Conservation (phyloP, 2,888 invertebrate genomes). For the Steinernema scapterisci region DNA sequence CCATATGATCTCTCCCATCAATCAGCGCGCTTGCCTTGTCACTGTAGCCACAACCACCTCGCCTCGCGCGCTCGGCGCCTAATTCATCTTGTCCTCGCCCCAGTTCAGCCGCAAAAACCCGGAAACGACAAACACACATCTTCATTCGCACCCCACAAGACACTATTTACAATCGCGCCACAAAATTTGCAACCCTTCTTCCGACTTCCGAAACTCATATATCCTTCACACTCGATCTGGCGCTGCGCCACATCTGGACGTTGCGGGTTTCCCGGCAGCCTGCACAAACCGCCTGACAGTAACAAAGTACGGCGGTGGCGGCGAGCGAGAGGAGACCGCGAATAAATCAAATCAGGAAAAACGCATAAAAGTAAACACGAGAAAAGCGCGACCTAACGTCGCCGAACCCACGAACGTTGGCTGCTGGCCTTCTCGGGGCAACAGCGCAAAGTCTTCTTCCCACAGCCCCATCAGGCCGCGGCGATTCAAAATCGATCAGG, state of each 20-base stretch:
- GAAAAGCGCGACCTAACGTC: not conserved
- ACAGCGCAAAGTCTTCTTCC: not conserved
- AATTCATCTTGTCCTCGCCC: not conserved
- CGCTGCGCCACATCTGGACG: too few species aligned
- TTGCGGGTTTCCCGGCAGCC: too few species aligned
- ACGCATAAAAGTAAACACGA: constrained; percentile 2
- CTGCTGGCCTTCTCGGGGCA: not conserved
- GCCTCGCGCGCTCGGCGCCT: not conserved
- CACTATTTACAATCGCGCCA: not conserved
- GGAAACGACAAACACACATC: constrained; percentile 2
- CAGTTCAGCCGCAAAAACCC: not conserved
- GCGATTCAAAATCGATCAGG: constrained; percentile 26
- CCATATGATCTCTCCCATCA: too few species aligned
- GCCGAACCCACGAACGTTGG: too few species aligned
- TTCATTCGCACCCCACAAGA: constrained; percentile 15
- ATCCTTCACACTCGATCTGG: not conserved
- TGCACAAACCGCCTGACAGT: not conserved
- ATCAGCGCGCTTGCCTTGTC: too few species aligned
- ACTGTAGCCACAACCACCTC: too few species aligned
- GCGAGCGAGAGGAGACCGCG: not conserved
- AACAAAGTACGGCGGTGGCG: not conserved
- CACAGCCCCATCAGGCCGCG: not conserved
- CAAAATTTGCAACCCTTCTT: too few species aligned
- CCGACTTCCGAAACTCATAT: constrained; percentile 28
- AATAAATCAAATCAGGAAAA: not conserved